Conservation (phyloP, 2,113 vertebrate species). For the Propithecus coquereli region DNA sequence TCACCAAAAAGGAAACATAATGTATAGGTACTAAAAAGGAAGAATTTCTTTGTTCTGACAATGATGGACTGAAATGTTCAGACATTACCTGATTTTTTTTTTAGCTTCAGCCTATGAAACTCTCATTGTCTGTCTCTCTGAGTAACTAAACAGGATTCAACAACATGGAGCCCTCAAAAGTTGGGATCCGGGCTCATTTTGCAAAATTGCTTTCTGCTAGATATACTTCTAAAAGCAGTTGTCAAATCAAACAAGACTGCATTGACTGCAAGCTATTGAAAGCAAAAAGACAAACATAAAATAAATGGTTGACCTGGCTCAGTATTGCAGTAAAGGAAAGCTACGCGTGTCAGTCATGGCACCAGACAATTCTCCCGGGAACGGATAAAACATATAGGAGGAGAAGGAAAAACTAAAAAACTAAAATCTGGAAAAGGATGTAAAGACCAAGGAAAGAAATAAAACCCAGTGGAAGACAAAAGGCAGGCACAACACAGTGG, state of each 20-base stretch:
- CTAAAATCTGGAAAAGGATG: not conserved
- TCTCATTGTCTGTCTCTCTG: not conserved
- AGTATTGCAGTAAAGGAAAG: not conserved
- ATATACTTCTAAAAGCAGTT: constrained; percentile 58
- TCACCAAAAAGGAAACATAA: not conserved
- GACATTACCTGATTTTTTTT: not conserved
- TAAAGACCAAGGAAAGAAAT: constrained; percentile 38
- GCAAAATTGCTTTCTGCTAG: constrained; percentile 46
- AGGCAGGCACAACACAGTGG: not conserved
- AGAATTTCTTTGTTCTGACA: not conserved
- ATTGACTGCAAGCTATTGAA: constrained; percentile 39
- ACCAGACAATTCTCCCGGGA: not conserved
- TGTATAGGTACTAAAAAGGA: not conserved
- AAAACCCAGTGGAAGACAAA: constrained; percentile 28
- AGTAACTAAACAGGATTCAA: constrained; percentile 16
- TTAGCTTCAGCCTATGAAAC: not conserved
- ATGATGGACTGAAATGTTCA: not conserved
- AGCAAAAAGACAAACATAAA: constrained; percentile 36
- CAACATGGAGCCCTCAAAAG: constrained; percentile 1
- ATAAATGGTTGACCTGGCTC: constrained; percentile 44
- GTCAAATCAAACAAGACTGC: constrained; percentile 45
- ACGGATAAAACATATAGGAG: constrained; percentile 21
- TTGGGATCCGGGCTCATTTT: constrained; percentile 16
- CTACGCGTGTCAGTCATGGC: constrained; percentile 24
- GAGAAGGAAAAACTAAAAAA: not conserved